phyloP scores from a whole-genome alignment of 2,888 invertebrate species.

The Rhagonycha lutea region DNA sequence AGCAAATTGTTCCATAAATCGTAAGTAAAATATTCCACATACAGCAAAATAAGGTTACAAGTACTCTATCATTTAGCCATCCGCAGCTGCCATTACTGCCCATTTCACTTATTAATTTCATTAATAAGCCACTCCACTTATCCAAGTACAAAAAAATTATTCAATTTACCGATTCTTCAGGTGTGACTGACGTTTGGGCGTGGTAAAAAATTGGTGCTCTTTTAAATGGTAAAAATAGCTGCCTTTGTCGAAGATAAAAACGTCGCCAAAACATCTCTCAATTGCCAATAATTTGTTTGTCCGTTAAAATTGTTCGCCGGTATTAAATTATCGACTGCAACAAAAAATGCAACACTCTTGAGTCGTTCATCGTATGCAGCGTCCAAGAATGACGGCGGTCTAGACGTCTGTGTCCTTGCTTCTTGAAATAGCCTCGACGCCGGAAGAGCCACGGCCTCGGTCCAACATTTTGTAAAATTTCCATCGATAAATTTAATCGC shows the following conservation, averaged over 20 bases:
- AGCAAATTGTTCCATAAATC: neutral
- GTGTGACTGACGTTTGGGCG: neutral
- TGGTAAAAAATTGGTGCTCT: neutral
- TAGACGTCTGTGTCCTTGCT: slow-evolving; percentile 54
- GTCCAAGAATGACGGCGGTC: slow-evolving; percentile 40
- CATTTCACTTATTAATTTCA: slow-evolving; percentile 10
- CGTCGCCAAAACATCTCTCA: neutral
- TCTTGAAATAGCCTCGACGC: slow-evolving; percentile 50
- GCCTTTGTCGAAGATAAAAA: neutral
- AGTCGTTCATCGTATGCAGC: slow-evolving; percentile 10
- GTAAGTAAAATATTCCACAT: neutral
- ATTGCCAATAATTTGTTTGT: neutral
- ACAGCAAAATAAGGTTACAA: slow-evolving; percentile 2
- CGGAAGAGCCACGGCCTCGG: slow-evolving; percentile 50
- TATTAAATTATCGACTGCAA: neutral
- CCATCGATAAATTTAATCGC: neutral
- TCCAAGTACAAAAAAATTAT: neutral
- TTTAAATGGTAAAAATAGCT: neutral
- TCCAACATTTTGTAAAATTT: slow-evolving; percentile 37
- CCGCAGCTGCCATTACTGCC: slow-evolving; percentile 12
- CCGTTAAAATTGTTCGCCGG: neutral
- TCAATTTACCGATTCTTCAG: neutral
- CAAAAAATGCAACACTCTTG: slow-evolving; percentile 29
- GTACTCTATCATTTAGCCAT: slow-evolving; percentile 13
- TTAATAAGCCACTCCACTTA: neutral